Percentiles rank a stretch among this genome's conserved stretches.
These are phyloP conservation scores for Allolobophora icterica DNA, from an alignment of 2,888 invertebrate genomes.

Conservation along the genomic window DNA sequence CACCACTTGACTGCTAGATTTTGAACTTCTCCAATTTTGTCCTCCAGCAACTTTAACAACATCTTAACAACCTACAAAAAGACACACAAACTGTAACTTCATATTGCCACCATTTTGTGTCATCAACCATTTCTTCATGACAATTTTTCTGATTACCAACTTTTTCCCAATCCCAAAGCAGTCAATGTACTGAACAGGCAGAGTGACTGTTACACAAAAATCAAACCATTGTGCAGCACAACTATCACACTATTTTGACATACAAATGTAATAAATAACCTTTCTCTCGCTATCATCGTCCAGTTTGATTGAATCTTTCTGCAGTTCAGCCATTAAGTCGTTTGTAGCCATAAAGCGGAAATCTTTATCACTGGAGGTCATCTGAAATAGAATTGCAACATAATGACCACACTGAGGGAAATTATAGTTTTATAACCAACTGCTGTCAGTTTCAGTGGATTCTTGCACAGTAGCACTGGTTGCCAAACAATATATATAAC, in stretches of 20 bases:
- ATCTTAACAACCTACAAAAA: constrained; percentile 81
- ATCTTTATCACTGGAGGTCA: constrained; percentile 75
- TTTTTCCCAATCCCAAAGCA: neutral
- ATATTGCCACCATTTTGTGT: neutral
- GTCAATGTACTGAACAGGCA: neutral
- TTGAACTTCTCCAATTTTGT: constrained; percentile 99
- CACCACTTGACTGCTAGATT: constrained; percentile 98
- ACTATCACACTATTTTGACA: too few relatives aligned
- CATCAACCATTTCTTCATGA: too few relatives aligned
- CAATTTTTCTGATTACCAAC: neutral
- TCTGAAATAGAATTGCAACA: constrained; percentile 65
- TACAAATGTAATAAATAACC: constrained; percentile 55
- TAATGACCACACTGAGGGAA: neutral
- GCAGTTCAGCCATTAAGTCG: constrained; percentile 96
- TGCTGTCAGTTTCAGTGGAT: neutral
- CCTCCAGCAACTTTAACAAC: constrained; percentile 90
- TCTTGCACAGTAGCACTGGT: neutral
- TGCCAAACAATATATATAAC: too few relatives aligned
- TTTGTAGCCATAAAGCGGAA: constrained; percentile 99
- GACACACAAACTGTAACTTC: neutral
- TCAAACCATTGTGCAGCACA: neutral
- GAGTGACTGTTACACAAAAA: neutral
- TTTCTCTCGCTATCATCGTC: constrained; percentile 99
- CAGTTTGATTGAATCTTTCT: constrained; percentile 96
- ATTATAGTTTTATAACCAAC: neutral